Evolutionary conservation across 2,797 vertebrate genomes (phyloP), one percentile per base, ranked within the genome.

Genomic region (Spondyliosoma cantharus): DNA sequence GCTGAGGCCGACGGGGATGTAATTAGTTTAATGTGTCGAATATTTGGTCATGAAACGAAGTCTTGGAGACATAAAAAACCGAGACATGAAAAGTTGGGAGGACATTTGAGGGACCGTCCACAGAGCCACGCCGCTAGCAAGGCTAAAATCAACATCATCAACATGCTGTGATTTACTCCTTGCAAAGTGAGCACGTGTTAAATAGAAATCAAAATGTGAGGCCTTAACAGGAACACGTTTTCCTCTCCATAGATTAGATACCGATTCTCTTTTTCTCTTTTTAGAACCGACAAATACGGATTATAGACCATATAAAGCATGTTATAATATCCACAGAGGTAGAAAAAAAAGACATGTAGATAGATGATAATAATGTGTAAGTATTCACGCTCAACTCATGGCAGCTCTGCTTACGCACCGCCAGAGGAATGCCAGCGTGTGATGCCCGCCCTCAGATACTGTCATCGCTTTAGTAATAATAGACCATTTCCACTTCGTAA

Each of bases 401-500:
- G 50, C 49, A n/a, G 48, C 24, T 66, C 52, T 17, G 29, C 42
- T 77, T 78, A 86, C 79, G 7, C 77, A 80, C 58, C 68, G 65
- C 46, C 43, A 77, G 66, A 83, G 79, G 85, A 81, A 91, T 92
- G 88, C 57, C 81, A 68, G 79, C 32, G 73, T 87, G 73, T 65
- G 63, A 83, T 83, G 57, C 76, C 66, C 77, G 78, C 85, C 85
- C 74, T 80, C 53, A 16, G 78, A 54, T 69, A 54, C 89, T 90
- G 87, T 93, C 91, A 90, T 91, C 91, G 7, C 85, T 80, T 81
- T 77, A 20, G 50, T 93, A 92, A 93, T 93, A 88, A 93, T 54
- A 91, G 74, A 32, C 58, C 57, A 85, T 84, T 90, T 90, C 88
- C 78, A 77, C 84, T 83, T 81, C 54, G 90, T 86, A 37, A 74